Evolutionary conservation across 2,888 invertebrate species (phyloP), one percentile per base, ranked within the genome.

Genomic region (Galeruca laticollis): DNA sequence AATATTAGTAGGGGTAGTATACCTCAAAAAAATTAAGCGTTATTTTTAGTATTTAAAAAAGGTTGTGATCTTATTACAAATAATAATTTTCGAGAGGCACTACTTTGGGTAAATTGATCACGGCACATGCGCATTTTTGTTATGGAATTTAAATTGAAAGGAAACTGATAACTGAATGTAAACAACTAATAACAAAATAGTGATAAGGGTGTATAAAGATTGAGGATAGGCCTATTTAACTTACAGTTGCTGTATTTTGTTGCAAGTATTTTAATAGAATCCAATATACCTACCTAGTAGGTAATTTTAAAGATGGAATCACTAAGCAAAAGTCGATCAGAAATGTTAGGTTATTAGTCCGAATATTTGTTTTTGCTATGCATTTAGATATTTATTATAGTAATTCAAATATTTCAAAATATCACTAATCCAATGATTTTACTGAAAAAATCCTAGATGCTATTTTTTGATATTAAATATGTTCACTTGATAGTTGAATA

Each of bases 31-130:
- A 15, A 18, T 47, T 18, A 47, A 47, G 18, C 9, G 47, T 47
- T 47, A 47, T 18, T 47, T 15, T 47, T 47, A 47, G 10, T 47
- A 15, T 47, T 18, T 47, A 15, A 15, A 18, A 47, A 47, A 47
- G 18, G 18, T 47, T 47, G 47, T 47, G 18, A 8, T 26, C 4
- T 11, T 21, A 13, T 52, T 40, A 15, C 11, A 59, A 63, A 59
- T 59, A 49, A 65, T 54, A 35, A 64, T 63, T 65, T 63, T 37
- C 18, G n/a, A 40, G 72, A 60, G 72, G 70, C 69, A 70, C 72
- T 70, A 35, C 63, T 64, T 71, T 71, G 68, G 71, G 71, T 60
- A 37, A 66, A 21, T 37, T 47, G 15, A 15, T 2, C 33, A 49
- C 3, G 11, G 56, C 68, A 63, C 71, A 68, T 56, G 71, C 68